Evolutionary conservation across 1,140 invertebrate species (phyloP).

Genomic region (Aphelinus atriplicis): DNA sequence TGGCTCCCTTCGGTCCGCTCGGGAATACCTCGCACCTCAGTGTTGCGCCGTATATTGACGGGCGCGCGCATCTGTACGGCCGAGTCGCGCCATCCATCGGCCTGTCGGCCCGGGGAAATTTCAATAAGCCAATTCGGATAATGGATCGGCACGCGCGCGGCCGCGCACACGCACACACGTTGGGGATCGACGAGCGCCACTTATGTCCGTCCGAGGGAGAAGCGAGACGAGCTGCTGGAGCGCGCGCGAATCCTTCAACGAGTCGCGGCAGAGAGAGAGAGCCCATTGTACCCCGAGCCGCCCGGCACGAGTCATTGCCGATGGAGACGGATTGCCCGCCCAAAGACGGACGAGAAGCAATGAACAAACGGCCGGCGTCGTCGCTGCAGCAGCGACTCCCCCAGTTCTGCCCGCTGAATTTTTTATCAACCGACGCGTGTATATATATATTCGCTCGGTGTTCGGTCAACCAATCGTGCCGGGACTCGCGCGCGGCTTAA

Average conservation of each 20-base stretch:
- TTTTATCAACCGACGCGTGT: no score
- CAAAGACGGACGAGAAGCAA: constrained; percentile 21
- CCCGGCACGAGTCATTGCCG: constrained; percentile 32
- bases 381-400: no score
- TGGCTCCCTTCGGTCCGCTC: constrained; percentile 4
- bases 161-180: constrained; percentile 14
- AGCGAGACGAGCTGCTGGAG: background rate
- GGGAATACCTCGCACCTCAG: constrained; percentile 26
- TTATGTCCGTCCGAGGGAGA: constrained; percentile 20
- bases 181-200: constrained; percentile 25
- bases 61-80: constrained; percentile 50
- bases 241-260: constrained; percentile 15
- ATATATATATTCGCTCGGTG: no score
- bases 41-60: background rate
- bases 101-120: constrained; percentile 60
- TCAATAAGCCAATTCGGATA: constrained; percentile 66
- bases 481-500: no score
- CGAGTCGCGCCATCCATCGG: constrained; percentile 63
- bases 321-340: constrained; percentile 29
- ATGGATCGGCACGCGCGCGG: constrained; percentile 62
- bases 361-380: background rate
- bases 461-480: no score
- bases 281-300: constrained; percentile 15
- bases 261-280: background rate
- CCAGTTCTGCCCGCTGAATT: no score